These are phyloP conservation scores for Tetragonula carbonaria DNA, from an alignment of 2,888 invertebrate species.

Conservation along the genomic window DNA sequence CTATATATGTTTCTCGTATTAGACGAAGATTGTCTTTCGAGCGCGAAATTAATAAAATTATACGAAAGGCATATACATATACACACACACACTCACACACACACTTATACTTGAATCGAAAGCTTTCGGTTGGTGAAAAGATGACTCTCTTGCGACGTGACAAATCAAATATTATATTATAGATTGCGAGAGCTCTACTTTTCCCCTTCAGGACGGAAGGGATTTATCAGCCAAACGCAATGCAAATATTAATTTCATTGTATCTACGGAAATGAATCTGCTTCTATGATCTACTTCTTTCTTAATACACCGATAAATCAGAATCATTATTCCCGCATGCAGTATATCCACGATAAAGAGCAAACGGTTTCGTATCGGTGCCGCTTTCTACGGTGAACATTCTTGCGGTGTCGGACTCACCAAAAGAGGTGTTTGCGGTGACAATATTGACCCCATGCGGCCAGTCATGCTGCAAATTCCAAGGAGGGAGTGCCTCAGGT, in stretches of 20 bases:
- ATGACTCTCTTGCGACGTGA: neutral
- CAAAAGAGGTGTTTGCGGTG: slow-evolving; percentile 89
- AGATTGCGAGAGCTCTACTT: neutral
- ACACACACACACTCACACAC: too few species aligned
- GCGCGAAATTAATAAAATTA: neutral
- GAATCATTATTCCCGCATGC: neutral
- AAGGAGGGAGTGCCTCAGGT: slow-evolving; percentile 87
- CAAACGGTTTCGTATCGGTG: slow-evolving; percentile 8
- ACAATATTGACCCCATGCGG: slow-evolving; percentile 88
- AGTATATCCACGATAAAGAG: slow-evolving; percentile 3
- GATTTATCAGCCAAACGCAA: neutral
- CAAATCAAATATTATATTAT: neutral
- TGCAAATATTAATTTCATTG: neutral
- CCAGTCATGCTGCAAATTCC: slow-evolving; percentile 90
- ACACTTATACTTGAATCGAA: too few species aligned
- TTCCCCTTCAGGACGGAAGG: neutral
- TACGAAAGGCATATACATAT: neutral
- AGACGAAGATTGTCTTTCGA: neutral
- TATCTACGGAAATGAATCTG: too few species aligned
- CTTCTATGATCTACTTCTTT: too few species aligned
- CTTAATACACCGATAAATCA: too few species aligned
- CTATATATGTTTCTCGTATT: neutral
- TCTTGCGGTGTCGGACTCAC: slow-evolving; percentile 81
- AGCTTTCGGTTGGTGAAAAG: too few species aligned
- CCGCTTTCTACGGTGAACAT: slow-evolving; percentile 23